Percentiles rank a stretch among this genome's conserved stretches.
Evolutionary conservation across 2,888 invertebrate genomes (phyloP).

Genomic region (Yponomeuta plumbellus): DNA sequence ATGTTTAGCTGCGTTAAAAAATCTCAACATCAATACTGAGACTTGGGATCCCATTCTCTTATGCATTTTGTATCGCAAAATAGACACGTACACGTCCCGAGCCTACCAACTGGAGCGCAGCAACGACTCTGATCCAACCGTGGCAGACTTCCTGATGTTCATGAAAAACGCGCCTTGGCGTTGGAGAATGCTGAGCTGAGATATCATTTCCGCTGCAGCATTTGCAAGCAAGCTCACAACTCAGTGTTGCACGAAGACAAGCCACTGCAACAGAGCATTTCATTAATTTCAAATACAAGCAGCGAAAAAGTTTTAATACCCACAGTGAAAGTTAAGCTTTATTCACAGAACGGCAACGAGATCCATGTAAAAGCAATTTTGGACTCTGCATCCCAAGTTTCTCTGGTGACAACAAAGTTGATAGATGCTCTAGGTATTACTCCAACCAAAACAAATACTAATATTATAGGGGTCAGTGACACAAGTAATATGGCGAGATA

Average conservation of each 20-base stretch:
- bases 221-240: constrained; percentile 21
- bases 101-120: constrained; percentile 21
- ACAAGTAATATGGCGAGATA: neutral
- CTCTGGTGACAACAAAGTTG: neutral
- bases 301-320: constrained; percentile 17
- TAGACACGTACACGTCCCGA: constrained; percentile 20
- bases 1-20: constrained; percentile 21
- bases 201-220: constrained; percentile 21
- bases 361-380: neutral
- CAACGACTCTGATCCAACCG: neutral
- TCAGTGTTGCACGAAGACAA: constrained; percentile 19
- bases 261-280: constrained; percentile 13
- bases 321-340: constrained; percentile 5
- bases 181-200: constrained; percentile 19
- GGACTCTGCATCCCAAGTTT: neutral
- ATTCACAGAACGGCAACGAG: neutral
- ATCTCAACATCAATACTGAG: constrained; percentile 6
- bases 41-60: constrained; percentile 23
- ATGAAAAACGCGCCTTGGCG: constrained; percentile 21
- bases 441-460: neutral
- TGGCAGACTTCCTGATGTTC: constrained; percentile 17
- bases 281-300: constrained; percentile 15
- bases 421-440: neutral
- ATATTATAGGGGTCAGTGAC: neutral
- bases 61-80: constrained; percentile 23